Evolutionary conservation across 2,888 invertebrate genomes (phyloP), one percentile per base, ranked within the genome.

Genomic region (Bibio marci): DNA sequence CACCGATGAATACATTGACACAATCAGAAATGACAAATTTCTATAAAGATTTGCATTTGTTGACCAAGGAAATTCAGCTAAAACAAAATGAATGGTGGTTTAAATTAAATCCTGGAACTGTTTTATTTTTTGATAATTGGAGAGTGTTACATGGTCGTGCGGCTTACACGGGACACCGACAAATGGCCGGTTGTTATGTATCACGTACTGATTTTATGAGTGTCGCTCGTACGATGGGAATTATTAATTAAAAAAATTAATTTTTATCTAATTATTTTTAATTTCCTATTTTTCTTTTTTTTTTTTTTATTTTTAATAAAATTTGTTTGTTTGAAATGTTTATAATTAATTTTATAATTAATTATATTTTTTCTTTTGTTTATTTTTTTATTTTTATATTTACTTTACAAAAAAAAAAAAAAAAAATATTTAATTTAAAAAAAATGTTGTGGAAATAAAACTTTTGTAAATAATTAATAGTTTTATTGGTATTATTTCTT

Each of bases 81-180:
- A 52, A 61, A 1, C 53, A 57, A 2, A 65, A 67, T 45, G 70
- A 70, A 48, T 73, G 71, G 70, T 59, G 60, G 47, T 62, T 78
- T 19, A 72, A 73, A 58, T 55, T 79, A 7, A 52, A 53, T 30
- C 80, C 83, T 40, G 85, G 85, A 17, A 69, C 67, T 12, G 71
- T 83, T 10, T 60, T 82, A 45, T 70, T 77, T 37, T 69, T 83
- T 49, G 81, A 86, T 52, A 86, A 86, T 59, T 85, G 80, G 70
- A 65, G 86, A 39, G 65, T 82, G 2, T 58, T 82, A 2, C 86
- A 87, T 49, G 85, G 82, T 0, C 65, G 85, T 35, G 67, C 70
- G 2, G 67, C 66, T 0, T 86, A 78, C 52, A 67, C 70, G 1
- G 85, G 85, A 1, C 61, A 57, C 7, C 67, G 86, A 30, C 61